Evolutionary conservation across 2,888 invertebrate genomes (phyloP).

Genomic region (Acanthosepion esculentum): DNA sequence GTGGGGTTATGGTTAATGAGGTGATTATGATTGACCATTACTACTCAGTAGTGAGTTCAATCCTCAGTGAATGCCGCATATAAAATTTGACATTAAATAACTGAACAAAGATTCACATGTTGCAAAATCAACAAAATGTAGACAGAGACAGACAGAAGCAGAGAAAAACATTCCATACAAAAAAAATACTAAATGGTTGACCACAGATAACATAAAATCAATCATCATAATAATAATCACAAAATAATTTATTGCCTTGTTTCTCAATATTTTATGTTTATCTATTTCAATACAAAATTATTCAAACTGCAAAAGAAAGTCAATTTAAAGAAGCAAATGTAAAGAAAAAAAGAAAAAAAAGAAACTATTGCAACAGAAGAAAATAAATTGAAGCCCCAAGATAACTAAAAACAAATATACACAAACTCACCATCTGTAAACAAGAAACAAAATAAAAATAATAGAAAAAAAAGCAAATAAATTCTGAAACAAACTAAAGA

Average conservation of each 20-base stretch:
- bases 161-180: not conserved
- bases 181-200: not conserved
- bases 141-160: not conserved
- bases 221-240: not conserved
- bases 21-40: too few species aligned
- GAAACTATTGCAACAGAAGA: slow-evolving; percentile 4
- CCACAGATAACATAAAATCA: not conserved
- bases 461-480: not conserved
- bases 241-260: not conserved
- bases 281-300: not conserved
- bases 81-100: too few species aligned
- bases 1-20: too few species aligned
- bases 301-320: not conserved
- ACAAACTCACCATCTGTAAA: not conserved
- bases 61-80: too few species aligned
- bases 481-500: slow-evolving; percentile 33
- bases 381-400: not conserved
- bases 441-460: not conserved
- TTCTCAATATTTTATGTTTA: not conserved
- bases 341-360: not conserved
- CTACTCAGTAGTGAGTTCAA: too few species aligned
- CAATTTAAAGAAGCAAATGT: not conserved
- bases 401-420: not conserved
- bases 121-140: too few species aligned
- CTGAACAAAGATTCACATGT: too few species aligned